phyloP scores from a whole-genome alignment of 2,888 invertebrate species.

The Eristalis tenax region DNA sequence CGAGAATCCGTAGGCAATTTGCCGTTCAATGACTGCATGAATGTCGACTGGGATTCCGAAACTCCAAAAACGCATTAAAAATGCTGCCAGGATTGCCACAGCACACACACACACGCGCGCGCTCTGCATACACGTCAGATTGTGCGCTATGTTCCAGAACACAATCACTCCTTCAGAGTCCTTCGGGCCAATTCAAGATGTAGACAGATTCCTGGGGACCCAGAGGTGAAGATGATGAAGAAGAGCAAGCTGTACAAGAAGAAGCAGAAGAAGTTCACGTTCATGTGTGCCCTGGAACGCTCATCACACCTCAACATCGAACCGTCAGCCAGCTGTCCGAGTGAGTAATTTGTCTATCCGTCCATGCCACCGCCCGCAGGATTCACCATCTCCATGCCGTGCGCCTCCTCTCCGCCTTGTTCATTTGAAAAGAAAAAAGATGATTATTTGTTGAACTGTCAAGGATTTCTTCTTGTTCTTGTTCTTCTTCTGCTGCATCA shows the following conservation, averaged over 20 bases:
- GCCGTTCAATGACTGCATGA: constrained; percentile 60
- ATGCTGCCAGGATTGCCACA: neutral
- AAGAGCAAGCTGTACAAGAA: neutral
- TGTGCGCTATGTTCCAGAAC: constrained; percentile 61
- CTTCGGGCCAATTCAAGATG: constrained; percentile 65
- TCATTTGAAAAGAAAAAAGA: constrained; percentile 60
- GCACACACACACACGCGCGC: neutral
- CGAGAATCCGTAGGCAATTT: constrained; percentile 63
- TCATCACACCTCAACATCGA: constrained; percentile 69
- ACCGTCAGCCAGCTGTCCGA: constrained; percentile 70
- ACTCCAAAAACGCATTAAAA: constrained; percentile 66
- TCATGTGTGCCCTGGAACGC: constrained; percentile 68
- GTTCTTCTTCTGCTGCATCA: neutral
- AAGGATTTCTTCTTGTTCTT: constrained; percentile 58
- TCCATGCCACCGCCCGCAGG: constrained; percentile 31
- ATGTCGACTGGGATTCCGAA: constrained; percentile 30
- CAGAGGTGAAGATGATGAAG: constrained; percentile 8
- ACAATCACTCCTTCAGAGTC: constrained; percentile 44
- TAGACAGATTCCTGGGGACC: constrained; percentile 8
- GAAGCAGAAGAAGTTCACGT: constrained; percentile 52
- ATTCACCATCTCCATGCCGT: constrained; percentile 3
- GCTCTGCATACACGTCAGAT: constrained; percentile 10
- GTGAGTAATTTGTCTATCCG: constrained; percentile 69
- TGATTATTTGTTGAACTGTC: constrained; percentile 71
- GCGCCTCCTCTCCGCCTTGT: neutral